A percentile compares a stretch with the other conserved stretches of the same genome.
Conservation (phyloP, 2,113 vertebrate species). For the Guaruba guarouba region DNA sequence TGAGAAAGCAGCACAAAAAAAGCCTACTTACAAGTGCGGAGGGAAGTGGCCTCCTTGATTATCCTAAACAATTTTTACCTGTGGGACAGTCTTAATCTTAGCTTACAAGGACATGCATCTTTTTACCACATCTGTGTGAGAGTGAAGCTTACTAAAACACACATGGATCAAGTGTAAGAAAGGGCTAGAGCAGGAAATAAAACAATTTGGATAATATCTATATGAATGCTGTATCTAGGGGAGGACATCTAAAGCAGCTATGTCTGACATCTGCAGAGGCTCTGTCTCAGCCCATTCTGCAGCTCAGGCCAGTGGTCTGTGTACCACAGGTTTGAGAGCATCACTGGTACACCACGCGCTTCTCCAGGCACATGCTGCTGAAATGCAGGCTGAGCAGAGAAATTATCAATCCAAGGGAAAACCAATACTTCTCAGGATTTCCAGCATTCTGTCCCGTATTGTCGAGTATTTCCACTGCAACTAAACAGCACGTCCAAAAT, state of each 20-base stretch:
- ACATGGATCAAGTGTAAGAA: neutral
- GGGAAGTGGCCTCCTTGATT: neutral
- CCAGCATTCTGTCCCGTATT: neutral
- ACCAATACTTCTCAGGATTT: neutral
- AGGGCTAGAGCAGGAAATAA: neutral
- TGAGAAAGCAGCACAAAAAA: neutral
- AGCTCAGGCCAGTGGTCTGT: rapidly evolving
- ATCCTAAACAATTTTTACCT: neutral
- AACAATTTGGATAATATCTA: neutral
- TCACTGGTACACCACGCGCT: rapidly evolving
- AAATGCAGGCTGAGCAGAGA: rapidly evolving
- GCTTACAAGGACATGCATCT: neutral
- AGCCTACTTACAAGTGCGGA: neutral
- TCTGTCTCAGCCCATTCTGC: rapidly evolving
- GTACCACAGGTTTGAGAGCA: rapidly evolving
- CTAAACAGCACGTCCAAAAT: neutral
- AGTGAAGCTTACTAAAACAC: neutral
- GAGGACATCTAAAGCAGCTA: neutral
- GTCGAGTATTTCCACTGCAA: neutral
- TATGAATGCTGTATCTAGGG: rapidly evolving
- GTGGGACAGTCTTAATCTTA: neutral
- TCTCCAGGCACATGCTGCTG: rapidly evolving
- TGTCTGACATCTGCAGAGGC: neutral
- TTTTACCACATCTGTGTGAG: neutral
- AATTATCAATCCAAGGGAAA: neutral